Evolutionary conservation across 2,113 vertebrate species (phyloP).

Genomic region (Spea bombifrons): DNA sequence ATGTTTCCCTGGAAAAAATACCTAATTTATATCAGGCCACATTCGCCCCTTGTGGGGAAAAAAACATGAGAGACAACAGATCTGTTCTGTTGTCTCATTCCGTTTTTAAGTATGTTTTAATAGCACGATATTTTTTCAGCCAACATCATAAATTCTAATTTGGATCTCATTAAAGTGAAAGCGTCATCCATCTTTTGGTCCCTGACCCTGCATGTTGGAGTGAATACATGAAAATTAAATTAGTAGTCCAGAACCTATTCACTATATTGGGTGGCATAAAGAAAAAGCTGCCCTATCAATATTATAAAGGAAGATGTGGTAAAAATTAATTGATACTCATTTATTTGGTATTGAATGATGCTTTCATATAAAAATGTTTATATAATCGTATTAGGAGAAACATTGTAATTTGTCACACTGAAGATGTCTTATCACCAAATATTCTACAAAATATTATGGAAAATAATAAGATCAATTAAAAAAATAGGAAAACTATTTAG

Average conservation of each 20-base stretch:
- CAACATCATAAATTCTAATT: neutral
- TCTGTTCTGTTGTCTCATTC: no score
- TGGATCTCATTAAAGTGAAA: neutral
- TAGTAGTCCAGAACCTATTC: neutral
- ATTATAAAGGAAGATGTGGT: neutral
- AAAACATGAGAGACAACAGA: no score
- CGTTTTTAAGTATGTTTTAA: no score
- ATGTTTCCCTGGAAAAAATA: no score
- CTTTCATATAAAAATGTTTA: neutral
- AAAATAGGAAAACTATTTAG: neutral
- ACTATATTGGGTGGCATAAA: neutral
- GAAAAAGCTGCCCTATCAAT: neutral
- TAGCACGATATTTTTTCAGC: no score
- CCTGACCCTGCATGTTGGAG: neutral
- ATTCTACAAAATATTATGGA: neutral
- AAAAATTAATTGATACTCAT: neutral
- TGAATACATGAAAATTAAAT: neutral
- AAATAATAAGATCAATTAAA: neutral
- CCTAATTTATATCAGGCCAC: no score
- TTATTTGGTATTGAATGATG: neutral
- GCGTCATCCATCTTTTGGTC: neutral
- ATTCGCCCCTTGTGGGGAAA: no score
- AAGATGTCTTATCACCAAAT: neutral
- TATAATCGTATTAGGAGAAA: neutral
- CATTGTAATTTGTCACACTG: neutral